Evolutionary conservation across 2,797 vertebrate species (phyloP).

Genomic region (Bradypodion ventrale): DNA sequence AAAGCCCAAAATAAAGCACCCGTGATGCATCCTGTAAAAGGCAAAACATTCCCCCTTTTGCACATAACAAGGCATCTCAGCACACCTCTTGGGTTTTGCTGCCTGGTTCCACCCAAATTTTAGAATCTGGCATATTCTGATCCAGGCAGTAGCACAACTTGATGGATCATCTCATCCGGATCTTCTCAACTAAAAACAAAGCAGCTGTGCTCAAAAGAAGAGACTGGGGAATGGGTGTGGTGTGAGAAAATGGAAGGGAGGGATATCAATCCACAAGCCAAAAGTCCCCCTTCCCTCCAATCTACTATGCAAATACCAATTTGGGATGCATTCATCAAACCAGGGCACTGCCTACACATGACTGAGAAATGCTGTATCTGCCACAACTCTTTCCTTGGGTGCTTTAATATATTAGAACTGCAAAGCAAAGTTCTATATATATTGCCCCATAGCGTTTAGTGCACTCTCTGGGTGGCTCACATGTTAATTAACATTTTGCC

Average conservation of each 20-base stretch:
- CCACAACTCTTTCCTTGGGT: not conserved
- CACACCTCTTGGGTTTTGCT: not conserved
- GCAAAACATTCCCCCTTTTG: not conserved
- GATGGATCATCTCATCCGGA: accelerated
- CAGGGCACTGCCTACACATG: not conserved
- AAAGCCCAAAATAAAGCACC: conserved; percentile 25
- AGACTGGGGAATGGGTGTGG: not conserved
- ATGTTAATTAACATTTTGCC: too few species aligned
- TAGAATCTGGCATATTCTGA: not conserved
- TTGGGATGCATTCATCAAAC: not conserved
- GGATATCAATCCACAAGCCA: not conserved
- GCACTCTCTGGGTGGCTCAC: too few species aligned
- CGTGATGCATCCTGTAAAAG: not conserved
- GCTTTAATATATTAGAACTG: too few species aligned
- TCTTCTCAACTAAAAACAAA: not conserved
- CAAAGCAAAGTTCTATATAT: too few species aligned
- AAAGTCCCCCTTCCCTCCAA: not conserved
- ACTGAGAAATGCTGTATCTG: not conserved
- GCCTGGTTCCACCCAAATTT: conserved; percentile 2
- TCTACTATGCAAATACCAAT: not conserved
- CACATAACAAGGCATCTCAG: not conserved
- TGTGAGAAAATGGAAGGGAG: not conserved
- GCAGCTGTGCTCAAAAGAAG: not conserved
- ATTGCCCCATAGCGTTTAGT: too few species aligned
- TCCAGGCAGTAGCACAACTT: not conserved